Evolutionary conservation across 2,888 invertebrate genomes (phyloP), one percentile per base, ranked within the genome.

Genomic region (Patella pellucida): DNA sequence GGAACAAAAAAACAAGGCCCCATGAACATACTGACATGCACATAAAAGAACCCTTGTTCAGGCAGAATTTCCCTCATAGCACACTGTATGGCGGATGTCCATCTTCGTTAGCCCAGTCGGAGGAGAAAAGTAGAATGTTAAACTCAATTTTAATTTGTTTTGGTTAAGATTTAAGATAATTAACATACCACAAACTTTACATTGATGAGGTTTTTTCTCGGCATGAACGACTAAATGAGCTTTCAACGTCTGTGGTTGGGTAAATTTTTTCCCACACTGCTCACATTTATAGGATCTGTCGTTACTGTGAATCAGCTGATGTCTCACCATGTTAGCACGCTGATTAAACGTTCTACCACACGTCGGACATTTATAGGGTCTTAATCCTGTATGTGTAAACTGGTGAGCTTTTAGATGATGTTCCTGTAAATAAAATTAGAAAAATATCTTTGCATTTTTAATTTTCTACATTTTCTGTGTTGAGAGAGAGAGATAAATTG

Each of bases 221-320:
- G 89, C 86, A 81, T 91, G 91, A 3, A 90, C 89, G 52, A 91
- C 88, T 85, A 89, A 87, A 79, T 91, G 91, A 67, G 91, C 90
- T 79, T 90, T 91, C n/a, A 91, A 83, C 3, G 90, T 90, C 82
- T 91, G 91, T 14, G 89, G 89, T 80, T 91, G 91, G 2, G 91
- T 88, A 83, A 91, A 91, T 31, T 85, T 86, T 77, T 90, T 90
- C n/a, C 84, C 86, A 81, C 91, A 91, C 5, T 85, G 82, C 5
- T 90, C 86, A 81, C 91, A 91, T 41, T 85, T 86, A 79, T 86
- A 91, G 15, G 87, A 83, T 15, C 89, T 84, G 68, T 88, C 86
- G 0, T 87, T 83, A 73, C 88, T 86, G 82, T 91, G 91, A 51
- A 91, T 90, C 69, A 91, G 84, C 77, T 87, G 84, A 82, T 91